Evolutionary conservation across 2,113 vertebrate species (phyloP), one percentile per base, ranked within the genome.

Genomic region (Myrmecobius fasciatus): DNA sequence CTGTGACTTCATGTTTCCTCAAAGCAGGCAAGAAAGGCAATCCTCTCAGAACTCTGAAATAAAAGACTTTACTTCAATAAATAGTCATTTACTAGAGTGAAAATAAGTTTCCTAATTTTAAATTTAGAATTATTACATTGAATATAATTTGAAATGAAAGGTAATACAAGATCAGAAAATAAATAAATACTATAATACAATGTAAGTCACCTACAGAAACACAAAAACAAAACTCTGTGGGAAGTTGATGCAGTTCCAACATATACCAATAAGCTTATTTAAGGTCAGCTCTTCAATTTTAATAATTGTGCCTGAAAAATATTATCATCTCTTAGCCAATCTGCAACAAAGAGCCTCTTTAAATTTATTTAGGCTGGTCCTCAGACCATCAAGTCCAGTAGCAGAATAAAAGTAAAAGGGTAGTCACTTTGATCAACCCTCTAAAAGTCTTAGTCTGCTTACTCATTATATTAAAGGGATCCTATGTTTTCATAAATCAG

Each of bases 1-100:
- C 94, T 92, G 98, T 0, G 98, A 97, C 98, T 98, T 99, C 99
- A 99, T 99, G 94, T 93, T 98, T 98, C 97, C 97, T 96, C 97
- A 96, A 49, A 93, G 52, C 0, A 83, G 96, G 93, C 8, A 43
- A 96, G 60, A 51, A 91, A n/a, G n/a, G 94, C 95, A 95, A 75
- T 92, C 94, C 75, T 94, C 97, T 94, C 95, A 89, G 95, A 97
- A 93, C 97, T 94, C 97, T 98, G 96, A 89, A 97, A 97, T 8
- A 90, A 93, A 93, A 92, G 0, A 91, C 95, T 92, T 31, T 1
- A 92, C 91, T 93, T 95, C 97, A 97, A 95, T 83, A 52, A 8
- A 92, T 52, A 26, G 43, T n/a, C 0, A 46, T 89, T 56, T 89
- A 11, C 8, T 89, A 88, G 89, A 48, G 75, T 28, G 91, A 90